These are phyloP conservation scores for Phataginus tetradactyla DNA, from an alignment of 2,797 vertebrate genomes.

Conservation along the genomic window DNA sequence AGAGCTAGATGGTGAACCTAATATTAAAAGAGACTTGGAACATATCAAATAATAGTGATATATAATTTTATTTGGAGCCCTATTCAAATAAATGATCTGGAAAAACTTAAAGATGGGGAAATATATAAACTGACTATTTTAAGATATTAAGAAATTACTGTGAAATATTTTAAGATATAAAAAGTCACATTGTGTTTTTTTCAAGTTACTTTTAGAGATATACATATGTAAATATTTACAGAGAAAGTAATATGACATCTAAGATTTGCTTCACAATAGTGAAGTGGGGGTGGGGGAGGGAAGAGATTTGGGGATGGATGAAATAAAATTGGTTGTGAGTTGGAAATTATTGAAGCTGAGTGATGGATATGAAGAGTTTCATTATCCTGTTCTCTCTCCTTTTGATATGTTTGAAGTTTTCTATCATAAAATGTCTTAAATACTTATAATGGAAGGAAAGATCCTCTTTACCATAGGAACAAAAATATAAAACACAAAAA, in stretches of 20 bases:
- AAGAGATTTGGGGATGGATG: not conserved
- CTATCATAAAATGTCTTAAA: conserved; percentile 13
- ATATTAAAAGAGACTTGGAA: not conserved
- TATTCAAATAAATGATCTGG: not conserved
- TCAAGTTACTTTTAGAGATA: not conserved
- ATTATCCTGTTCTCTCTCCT: not conserved
- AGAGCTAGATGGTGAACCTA: not conserved
- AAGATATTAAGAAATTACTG: not conserved
- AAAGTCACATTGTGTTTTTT: not conserved
- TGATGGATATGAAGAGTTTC: not conserved
- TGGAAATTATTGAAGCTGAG: not conserved
- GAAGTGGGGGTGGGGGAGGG: too few species aligned
- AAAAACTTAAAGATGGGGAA: not conserved
- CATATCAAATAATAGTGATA: not conserved
- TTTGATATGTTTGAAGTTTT: not conserved
- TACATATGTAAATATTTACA: conserved; percentile 5
- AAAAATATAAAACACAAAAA: conserved; percentile 3
- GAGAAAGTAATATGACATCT: not conserved
- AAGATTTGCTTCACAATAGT: not conserved
- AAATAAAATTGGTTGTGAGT: not conserved
- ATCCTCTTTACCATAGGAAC: not conserved
- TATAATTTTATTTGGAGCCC: not conserved
- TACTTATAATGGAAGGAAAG: conserved; percentile 17
- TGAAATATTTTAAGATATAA: not conserved
- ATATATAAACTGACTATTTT: not conserved